Base-by-base conservation (phyloP, 2,113 vertebrate genomes). In the Cryptotis parvus region DNA sequence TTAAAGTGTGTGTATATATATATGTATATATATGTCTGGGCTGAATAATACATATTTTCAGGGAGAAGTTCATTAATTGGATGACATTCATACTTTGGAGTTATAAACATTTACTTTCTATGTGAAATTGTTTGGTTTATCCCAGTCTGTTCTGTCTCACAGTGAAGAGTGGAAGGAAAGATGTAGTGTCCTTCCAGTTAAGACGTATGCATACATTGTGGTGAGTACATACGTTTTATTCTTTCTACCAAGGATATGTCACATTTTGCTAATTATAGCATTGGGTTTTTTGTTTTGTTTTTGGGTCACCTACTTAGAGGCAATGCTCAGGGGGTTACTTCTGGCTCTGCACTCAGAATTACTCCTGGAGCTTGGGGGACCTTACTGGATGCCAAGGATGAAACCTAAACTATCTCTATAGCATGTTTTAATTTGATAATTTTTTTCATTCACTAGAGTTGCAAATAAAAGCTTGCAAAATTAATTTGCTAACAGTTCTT, bases 41-140 rank as follows among this genome's bases (percentile, higher is more conserved):
- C 82, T 92, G 69, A 94, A 45, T 87, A 96, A 82, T 45, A 77
- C 55, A 61, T 96, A 65, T 93, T 95, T 92, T 95, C 75, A 94
- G 79, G 68, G 92, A 87, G 90, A 94, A 93, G 92, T 93, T 96
- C 81, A 94, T 90, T 96, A 94, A 96, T 88, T 92, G 93, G 85
- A 75, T 91, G 90, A 91, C 92, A 95, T 94, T 91, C 91, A 91
- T 80, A 96, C 95, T 96, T 96, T 82, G 85, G 75, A 91, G 81
- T 91, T 88, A 94, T 94, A 96, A 96, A 95, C 79, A 95, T 96
- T 95, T 91, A 96, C 79, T 94, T 95, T 95, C 85, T 87, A 63
- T 91, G 83, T 76, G 24, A 90, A 94, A 78, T 91, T 95, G 94
- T 95, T 96, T 95, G 90, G 93, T 74, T 96, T 96, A 85, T 84